Percentiles rank a stretch among this genome's conserved stretches.
Conservation (phyloP, 1,140 invertebrate genomes). For the Aphelinus atriplicis region DNA sequence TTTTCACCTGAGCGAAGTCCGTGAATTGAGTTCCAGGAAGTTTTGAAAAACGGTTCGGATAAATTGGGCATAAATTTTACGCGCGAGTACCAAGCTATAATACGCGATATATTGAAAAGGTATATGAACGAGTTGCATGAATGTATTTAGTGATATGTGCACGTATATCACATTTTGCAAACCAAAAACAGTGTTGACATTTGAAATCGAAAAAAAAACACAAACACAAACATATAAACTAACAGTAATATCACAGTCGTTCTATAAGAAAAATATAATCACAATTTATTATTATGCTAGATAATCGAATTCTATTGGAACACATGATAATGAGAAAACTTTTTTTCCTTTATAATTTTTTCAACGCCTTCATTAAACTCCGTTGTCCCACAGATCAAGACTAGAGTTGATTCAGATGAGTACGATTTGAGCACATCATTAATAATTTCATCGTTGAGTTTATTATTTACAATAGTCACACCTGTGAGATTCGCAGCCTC, state of each 20-base stretch:
- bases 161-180: too few species aligned
- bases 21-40: too few species aligned
- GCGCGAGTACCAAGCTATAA: too few species aligned
- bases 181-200: too few species aligned
- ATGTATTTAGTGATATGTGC: not conserved
- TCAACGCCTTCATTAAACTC: constrained; percentile 52
- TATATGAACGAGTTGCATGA: not conserved
- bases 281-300: constrained; percentile 19
- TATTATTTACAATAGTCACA: constrained; percentile 47
- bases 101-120: too few species aligned
- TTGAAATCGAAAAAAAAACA: not conserved
- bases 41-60: too few species aligned
- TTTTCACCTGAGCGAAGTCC: too few species aligned
- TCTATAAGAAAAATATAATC: not conserved
- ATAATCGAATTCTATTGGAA: constrained; percentile 45
- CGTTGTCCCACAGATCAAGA: constrained; percentile 59
- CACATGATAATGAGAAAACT: constrained; percentile 49
- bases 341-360: constrained; percentile 40
- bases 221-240: not conserved
- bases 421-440: constrained; percentile 41
- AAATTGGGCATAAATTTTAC: too few species aligned
- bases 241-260: not conserved
- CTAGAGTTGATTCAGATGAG: constrained; percentile 46
- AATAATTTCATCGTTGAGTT: constrained; percentile 47
- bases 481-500: constrained; percentile 46